Conservation (phyloP, 2,888 invertebrate genomes). For the Osedax fenrisi region DNA sequence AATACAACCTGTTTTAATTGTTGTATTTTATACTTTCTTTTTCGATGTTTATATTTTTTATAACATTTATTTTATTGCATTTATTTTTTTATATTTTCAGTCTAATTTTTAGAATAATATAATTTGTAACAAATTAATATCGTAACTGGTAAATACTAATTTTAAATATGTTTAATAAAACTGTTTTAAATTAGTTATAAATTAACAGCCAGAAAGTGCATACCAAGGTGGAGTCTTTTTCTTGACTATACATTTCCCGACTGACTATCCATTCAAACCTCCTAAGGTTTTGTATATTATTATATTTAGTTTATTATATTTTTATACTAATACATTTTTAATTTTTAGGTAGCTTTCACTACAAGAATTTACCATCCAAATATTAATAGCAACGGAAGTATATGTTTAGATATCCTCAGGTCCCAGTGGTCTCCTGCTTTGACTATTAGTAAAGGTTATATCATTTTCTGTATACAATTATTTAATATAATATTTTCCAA, state of each 20-base stretch:
- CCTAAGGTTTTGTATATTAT: slow-evolving; percentile 61
- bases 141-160: no score
- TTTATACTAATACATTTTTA: neutral
- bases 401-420: slow-evolving; percentile 98
- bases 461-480: neutral
- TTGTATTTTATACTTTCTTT: no score
- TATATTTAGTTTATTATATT: neutral
- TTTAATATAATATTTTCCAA: no score
- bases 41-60: no score
- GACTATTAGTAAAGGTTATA: slow-evolving; percentile 96
- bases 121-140: no score
- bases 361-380: slow-evolving; percentile 99
- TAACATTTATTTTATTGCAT: no score
- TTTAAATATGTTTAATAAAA: no score
- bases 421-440: slow-evolving; percentile 99
- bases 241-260: slow-evolving; percentile 98
- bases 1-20: no score
- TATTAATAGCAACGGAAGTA: slow-evolving; percentile 99
- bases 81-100: no score
- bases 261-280: slow-evolving; percentile 99
- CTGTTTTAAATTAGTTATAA: no score
- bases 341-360: slow-evolving; percentile 81
- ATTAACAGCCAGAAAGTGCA: slow-evolving; percentile 84
- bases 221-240: slow-evolving; percentile 99
- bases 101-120: no score